Conservation (phyloP, 2,888 invertebrate species). For the Glyphotaelius pellucidus region DNA sequence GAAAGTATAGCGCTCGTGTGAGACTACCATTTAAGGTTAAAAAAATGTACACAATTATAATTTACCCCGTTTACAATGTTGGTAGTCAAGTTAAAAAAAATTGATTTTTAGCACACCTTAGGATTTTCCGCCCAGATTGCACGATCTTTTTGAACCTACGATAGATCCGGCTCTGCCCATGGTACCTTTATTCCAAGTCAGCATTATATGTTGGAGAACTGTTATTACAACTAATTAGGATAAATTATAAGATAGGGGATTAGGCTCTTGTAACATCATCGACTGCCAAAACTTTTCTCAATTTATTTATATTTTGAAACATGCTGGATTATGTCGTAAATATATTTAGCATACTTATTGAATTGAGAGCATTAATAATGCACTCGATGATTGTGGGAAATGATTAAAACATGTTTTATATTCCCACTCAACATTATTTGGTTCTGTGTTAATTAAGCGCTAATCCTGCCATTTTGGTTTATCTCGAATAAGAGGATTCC, state of each 20-base stretch:
- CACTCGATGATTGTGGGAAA: neutral
- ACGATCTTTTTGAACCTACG: neutral
- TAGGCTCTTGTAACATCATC: neutral
- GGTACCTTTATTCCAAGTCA: neutral
- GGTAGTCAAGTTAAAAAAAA: neutral
- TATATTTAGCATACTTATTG: neutral
- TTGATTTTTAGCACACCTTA: neutral
- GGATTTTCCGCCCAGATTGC: neutral
- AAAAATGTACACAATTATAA: neutral
- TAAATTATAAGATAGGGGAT: neutral
- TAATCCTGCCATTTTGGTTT: neutral
- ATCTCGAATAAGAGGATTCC: neutral
- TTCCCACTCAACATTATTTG: neutral
- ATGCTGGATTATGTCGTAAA: neutral
- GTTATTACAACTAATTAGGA: neutral
- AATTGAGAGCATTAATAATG: too few relatives aligned
- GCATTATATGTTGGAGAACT: neutral
- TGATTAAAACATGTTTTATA: neutral
- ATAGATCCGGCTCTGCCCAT: neutral
- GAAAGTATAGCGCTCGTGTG: too few relatives aligned
- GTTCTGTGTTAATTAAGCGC: neutral
- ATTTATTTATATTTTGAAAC: neutral
- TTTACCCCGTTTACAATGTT: neutral
- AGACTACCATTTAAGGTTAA: too few relatives aligned
- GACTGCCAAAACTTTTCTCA: neutral